Base-by-base conservation (phyloP, 2,888 invertebrate genomes). In the Bombylius major region DNA sequence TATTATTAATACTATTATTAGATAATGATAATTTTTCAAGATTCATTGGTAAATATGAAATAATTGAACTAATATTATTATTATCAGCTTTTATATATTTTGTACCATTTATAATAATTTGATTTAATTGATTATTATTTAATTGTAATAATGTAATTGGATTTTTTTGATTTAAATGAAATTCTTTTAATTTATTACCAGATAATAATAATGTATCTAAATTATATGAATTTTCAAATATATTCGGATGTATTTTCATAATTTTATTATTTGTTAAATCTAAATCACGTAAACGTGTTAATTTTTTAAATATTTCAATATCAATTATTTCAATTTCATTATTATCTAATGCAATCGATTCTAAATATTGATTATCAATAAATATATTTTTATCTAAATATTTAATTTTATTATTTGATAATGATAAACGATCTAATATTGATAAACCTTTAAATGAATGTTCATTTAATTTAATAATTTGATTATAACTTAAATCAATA, bases 191-290 rank as follows among this genome's bases (percentile, higher is more conserved):
- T 1, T 58, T 58, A 53, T 72, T 72, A 5, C 60, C 58, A 4
- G 69, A 64, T 47, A 72, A 55, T 54, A 67, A 55, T 1, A 72
- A 56, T 4, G 63, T 65, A 44, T 71, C 71, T 13, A 73, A 58
- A 1, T 64, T 68, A 44, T 68, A 67, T 0, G 70, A 68, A 47
- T 65, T 61, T 12, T 68, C 61, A 53, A 72, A 73, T 1, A 66
- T 73, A 14, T 69, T 65, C 9, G 72, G 66, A 62, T 73, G 68
- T n/a, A 73, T 53, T 1, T 59, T 57, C 0, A 62, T 42, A 14
- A 74, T 46, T 4, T 61, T 63, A 58, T 74, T 74, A 52, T 67
- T 66, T 23, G 67, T 65, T 23, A 74, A 61, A 59, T 72, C 71
- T 1, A 74, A 65, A 32, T 69, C 67, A 46, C 68, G 65, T 49